Conservation (phyloP, 1,140 invertebrate genomes). For the Drosophila parvula region DNA sequence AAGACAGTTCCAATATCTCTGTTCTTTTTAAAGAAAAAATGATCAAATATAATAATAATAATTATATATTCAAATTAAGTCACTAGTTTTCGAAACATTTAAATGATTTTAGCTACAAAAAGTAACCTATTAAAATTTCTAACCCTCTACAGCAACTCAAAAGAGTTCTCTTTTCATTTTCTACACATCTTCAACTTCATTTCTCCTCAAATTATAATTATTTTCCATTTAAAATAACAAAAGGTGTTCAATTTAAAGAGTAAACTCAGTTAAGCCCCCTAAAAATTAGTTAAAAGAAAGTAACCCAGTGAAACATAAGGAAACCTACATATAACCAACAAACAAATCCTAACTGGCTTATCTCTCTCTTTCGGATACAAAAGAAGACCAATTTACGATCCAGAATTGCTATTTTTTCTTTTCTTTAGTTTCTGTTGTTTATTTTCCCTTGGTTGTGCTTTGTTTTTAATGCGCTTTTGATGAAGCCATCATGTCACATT, state of each 20-base stretch:
- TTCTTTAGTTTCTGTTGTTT: conserved; percentile 17
- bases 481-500: conserved; percentile 83
- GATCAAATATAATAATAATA: too few species aligned
- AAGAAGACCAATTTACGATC: conserved; percentile 10
- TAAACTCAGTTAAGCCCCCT: too few species aligned
- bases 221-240: not conserved
- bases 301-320: not conserved
- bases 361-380: conserved; percentile 12
- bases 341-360: conserved; percentile 13
- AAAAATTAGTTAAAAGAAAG: not conserved
- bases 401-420: not conserved
- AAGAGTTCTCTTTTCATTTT: too few species aligned
- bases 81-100: too few species aligned
- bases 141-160: too few species aligned
- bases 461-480: conserved; percentile 83
- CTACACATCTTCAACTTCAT: too few species aligned
- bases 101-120: too few species aligned
- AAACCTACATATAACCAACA: conserved; percentile 7
- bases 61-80: not conserved
- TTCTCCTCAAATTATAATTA: too few species aligned
- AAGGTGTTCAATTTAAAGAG: not conserved
- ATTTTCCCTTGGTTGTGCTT: conserved; percentile 32
- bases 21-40: not conserved
- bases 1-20: too few species aligned
- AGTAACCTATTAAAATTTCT: too few species aligned